phyloP scores from a whole-genome alignment of 2,797 vertebrate genomes.

The Dromococcyx pavoninus region DNA sequence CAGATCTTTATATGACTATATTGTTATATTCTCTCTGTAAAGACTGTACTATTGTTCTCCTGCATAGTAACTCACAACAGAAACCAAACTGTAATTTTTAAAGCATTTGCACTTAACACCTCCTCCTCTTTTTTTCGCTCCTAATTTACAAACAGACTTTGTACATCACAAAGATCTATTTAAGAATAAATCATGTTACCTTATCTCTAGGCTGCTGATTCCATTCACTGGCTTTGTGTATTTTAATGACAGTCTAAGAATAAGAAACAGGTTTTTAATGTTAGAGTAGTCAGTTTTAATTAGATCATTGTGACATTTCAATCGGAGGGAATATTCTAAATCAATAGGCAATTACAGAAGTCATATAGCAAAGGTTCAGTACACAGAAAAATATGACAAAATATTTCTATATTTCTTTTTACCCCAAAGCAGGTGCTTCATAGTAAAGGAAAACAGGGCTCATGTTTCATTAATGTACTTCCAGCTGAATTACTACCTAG shows the following conservation, averaged over 20 bases:
- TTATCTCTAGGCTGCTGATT: conserved; percentile 70
- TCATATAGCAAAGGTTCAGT: conserved; percentile 41
- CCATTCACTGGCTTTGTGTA: conserved; percentile 46
- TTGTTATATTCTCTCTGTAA: not conserved
- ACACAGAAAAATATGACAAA: conserved; percentile 31
- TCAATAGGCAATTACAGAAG: conserved; percentile 43
- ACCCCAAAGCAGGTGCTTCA: conserved; percentile 12
- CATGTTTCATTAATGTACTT: conserved; percentile 7
- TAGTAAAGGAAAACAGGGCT: conserved; percentile 20
- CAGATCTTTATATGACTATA: not conserved
- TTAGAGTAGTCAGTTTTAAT: conserved; percentile 52
- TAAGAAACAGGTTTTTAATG: conserved; percentile 51
- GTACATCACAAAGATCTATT: not conserved
- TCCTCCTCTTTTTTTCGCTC: not conserved
- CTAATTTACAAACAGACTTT: not conserved
- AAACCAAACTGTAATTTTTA: not conserved
- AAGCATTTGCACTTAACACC: not conserved
- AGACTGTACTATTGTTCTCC: not conserved
- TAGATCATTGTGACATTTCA: conserved; percentile 41
- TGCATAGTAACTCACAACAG: not conserved
- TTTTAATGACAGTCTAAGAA: conserved; percentile 71
- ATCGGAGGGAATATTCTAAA: conserved; percentile 36
- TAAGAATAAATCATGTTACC: conserved; percentile 59
- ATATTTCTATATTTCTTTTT: conserved; percentile 14
- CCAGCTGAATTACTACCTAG: not conserved